These are phyloP conservation scores for Tragopan temminckii DNA, from an alignment of 2,797 vertebrate genomes.

Conservation along the genomic window DNA sequence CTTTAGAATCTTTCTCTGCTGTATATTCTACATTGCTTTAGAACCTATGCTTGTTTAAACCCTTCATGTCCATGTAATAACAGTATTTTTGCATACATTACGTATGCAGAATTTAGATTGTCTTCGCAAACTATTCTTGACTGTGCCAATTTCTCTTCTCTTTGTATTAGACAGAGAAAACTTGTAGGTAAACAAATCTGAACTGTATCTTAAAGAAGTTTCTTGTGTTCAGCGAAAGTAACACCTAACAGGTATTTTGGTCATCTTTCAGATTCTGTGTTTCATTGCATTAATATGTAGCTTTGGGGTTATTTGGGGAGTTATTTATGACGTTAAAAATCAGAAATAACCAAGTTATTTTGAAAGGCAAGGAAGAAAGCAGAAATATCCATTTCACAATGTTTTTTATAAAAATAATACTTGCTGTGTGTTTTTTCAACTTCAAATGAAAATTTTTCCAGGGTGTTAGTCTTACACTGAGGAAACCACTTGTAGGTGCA, in stretches of 20 bases:
- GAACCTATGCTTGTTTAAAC: not conserved
- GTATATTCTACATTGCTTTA: not conserved
- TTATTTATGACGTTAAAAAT: not conserved
- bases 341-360: not conserved
- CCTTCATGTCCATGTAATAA: rapidly evolving
- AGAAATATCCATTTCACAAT: not conserved
- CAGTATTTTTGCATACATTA: not conserved
- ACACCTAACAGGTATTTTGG: not conserved
- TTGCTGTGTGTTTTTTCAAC: not conserved
- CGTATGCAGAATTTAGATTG: not conserved
- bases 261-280: not conserved
- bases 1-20: not conserved
- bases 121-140: not conserved
- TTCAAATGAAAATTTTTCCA: not conserved
- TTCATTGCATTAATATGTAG: not conserved
- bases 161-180: not conserved
- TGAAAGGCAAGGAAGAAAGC: not conserved
- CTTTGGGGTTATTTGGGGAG: not conserved
- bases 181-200: not conserved
- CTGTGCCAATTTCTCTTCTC: not conserved
- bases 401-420: not conserved
- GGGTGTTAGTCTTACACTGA: not conserved
- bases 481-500: not conserved
- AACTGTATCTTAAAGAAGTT: not conserved
- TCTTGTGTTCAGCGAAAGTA: not conserved